Base-by-base conservation (phyloP, 1,140 invertebrate species). In the Branchinecta lindahli region DNA sequence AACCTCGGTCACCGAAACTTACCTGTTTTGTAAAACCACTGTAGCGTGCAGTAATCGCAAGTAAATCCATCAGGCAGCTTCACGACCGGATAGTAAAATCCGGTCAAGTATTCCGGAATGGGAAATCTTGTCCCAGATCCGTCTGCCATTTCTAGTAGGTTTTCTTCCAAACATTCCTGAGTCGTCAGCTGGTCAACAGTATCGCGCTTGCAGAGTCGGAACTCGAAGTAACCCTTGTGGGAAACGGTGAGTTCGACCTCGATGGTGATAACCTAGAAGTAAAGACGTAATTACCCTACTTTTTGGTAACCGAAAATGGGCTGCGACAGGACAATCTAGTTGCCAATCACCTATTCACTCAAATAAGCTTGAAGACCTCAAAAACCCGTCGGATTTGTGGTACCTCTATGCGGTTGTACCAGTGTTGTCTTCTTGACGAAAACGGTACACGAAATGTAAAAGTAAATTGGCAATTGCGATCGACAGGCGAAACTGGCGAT, bases 21-120 rank as follows among this genome's bases (percentile, higher is more conserved):
- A 74, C 72, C 73, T 66, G 88, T 87, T 66, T 89, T 82, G 77
- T 91, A 91, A 72, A 84, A 82, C 89, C 90, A 92, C 75, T 91
- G 89, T 61, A 91, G 79, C 0, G 91, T 84, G 75, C 90, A 92
- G 77, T 90, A 88, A 6, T 82, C 78, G 75, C 90, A 92, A 4
- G 84, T 85, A 10, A 91, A 74, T 8, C 78, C 84, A 52, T 83
- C 79, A 0, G 89, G 89, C 44, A 91, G 77, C 68, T 82, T 45
- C 1, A 72, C 81, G 72, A 86, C 88, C 72, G 84, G 83, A 74
- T 87, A 86, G 76, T 90, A 86, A 76, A 90, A 91, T 10, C 90
- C 82, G 73, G 84, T 85, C 73, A 47, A 45, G 44, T 87, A 88
- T 3, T 89, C 89, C 66, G 88, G 84, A 20, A 83, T 84, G 0